Percentiles rank a stretch among this genome's conserved stretches.
Evolutionary conservation across 2,113 vertebrate species (phyloP).

Genomic region (Hippocampus comes): DNA sequence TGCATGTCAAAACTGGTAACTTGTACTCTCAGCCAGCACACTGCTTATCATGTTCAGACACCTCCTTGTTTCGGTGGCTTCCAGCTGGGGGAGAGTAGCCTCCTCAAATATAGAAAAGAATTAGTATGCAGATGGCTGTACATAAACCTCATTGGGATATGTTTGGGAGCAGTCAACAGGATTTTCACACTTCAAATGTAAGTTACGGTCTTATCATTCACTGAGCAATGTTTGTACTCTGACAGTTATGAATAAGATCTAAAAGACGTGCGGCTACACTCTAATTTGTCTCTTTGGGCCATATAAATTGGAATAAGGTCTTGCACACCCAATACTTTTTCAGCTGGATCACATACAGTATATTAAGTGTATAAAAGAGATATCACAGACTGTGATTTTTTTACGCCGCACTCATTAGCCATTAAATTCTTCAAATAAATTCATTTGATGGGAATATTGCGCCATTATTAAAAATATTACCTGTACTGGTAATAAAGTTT

Average conservation of each 20-base stretch:
- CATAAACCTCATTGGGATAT: conserved; percentile 36
- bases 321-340: background rate
- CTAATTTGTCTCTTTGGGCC: background rate
- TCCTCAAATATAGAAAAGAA: conserved; percentile 22
- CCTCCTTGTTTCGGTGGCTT: conserved; percentile 56
- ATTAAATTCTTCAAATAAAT: background rate
- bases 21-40: conserved; percentile 72
- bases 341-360: background rate
- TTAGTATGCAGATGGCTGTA: conserved; percentile 14
- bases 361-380: background rate
- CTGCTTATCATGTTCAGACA: conserved; percentile 66
- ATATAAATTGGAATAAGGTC: background rate
- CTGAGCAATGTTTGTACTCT: background rate
- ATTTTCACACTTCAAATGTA: conserved; percentile 60
- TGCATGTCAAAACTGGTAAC: conserved; percentile 82
- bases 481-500: background rate
- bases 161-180: conserved; percentile 35
- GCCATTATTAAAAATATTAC: background rate
- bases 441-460: background rate
- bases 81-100: conserved; percentile 27
- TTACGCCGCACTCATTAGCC: background rate
- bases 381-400: background rate
- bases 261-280: too few species aligned
- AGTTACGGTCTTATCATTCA: conserved; percentile 33
- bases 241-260: background rate